Conservation (phyloP, 2,888 invertebrate species). For the Bombylius major region DNA sequence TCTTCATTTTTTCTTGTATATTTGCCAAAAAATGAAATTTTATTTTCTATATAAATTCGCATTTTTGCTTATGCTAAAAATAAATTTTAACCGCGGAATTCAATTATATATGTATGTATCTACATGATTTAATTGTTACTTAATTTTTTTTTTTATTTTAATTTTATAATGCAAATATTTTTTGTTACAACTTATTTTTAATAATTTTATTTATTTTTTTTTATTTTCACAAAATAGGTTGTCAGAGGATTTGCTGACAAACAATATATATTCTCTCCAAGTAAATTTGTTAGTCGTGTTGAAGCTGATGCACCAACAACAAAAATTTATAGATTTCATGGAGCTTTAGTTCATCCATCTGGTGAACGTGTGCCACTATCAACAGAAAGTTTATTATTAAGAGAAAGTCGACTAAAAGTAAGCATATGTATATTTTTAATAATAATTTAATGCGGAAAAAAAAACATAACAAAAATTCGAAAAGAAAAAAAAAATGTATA, state of each 20-base stretch:
- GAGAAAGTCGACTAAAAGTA: constrained; percentile 76
- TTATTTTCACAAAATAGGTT: constrained; percentile 28
- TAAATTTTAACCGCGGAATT: too few relatives aligned
- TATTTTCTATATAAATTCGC: neutral
- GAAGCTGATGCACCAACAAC: constrained; percentile 93
- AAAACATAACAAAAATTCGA: too few relatives aligned
- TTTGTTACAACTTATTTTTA: neutral
- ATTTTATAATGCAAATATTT: neutral
- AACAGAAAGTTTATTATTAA: constrained; percentile 80
- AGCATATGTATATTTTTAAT: neutral
- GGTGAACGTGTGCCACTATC: constrained; percentile 68
- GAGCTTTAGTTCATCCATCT: constrained; percentile 69
- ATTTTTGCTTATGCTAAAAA: too few relatives aligned
- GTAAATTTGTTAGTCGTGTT: constrained; percentile 68
- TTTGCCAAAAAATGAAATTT: neutral
- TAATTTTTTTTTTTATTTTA: neutral
- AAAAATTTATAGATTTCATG: constrained; percentile 89
- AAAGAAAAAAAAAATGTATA: too few relatives aligned
- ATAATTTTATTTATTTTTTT: neutral
- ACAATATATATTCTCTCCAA: constrained; percentile 62
- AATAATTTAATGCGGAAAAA: too few relatives aligned
- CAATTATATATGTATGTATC: too few relatives aligned
- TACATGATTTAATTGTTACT: neutral
- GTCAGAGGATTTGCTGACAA: constrained; percentile 38
- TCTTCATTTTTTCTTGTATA: neutral